These are phyloP conservation scores for Amphiprion percula DNA, from an alignment of 2,113 vertebrate genomes.

Conservation along the genomic window DNA sequence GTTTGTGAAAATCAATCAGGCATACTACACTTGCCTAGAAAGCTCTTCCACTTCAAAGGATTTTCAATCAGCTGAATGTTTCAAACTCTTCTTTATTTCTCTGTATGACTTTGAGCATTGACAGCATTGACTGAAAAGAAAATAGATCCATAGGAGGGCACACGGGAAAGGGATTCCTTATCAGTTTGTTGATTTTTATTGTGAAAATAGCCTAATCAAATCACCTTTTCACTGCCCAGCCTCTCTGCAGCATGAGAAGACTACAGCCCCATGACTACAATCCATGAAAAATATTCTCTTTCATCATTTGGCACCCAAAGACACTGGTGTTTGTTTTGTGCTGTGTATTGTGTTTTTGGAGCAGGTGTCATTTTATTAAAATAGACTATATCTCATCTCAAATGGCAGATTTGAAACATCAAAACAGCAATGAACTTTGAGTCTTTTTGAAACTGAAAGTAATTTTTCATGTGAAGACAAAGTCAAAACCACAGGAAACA, in stretches of 20 bases:
- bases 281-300: background rate
- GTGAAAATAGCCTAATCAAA: background rate
- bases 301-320: too few relatives aligned
- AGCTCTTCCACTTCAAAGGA: background rate
- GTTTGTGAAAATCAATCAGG: constrained; percentile 8
- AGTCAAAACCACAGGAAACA: background rate
- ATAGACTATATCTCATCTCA: background rate
- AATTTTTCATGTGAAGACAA: too few relatives aligned
- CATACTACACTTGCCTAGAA: background rate
- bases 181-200: background rate
- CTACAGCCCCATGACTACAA: background rate
- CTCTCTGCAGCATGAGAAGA: background rate
- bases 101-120: background rate
- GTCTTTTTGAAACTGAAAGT: background rate
- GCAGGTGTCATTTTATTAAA: background rate
- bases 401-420: background rate
- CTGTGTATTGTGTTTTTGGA: background rate
- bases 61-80: background rate
- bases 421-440: background rate
- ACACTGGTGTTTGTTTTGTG: background rate
- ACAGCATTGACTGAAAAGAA: background rate
- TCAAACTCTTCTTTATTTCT: background rate
- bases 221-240: background rate
- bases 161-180: background rate
- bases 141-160: background rate